A percentile compares a stretch with the other conserved stretches of the same genome.
phyloP scores from a whole-genome alignment of 2,797 vertebrate species.

The Hypotaenidia okinawae region DNA sequence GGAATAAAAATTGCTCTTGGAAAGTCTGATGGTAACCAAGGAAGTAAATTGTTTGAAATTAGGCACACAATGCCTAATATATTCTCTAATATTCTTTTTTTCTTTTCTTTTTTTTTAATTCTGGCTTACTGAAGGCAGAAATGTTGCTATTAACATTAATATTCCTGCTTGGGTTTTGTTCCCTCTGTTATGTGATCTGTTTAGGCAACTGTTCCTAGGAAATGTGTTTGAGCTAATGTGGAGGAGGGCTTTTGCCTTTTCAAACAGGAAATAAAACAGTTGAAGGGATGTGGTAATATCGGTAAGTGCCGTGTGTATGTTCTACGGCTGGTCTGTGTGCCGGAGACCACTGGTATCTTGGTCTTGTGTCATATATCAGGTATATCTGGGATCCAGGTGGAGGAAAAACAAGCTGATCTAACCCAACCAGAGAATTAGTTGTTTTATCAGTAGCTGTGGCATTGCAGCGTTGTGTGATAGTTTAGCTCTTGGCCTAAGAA shows the following conservation, averaged over 20 bases:
- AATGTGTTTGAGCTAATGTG: background rate
- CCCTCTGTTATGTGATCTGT: background rate
- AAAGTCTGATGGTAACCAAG: background rate
- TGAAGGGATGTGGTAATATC: background rate
- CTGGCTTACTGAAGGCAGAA: background rate
- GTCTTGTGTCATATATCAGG: background rate
- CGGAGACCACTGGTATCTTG: background rate
- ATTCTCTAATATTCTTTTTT: background rate
- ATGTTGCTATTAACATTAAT: background rate
- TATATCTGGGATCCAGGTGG: background rate
- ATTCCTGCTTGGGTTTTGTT: background rate
- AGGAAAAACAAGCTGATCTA: background rate
- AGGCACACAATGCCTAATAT: rapidly evolving
- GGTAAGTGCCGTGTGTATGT: background rate
- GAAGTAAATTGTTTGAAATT: conserved; percentile 15
- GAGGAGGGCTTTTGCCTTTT: background rate
- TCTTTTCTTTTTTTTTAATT: background rate
- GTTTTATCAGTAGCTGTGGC: background rate
- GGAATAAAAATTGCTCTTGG: background rate
- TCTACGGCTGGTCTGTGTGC: background rate
- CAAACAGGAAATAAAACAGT: background rate
- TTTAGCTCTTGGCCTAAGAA: background rate
- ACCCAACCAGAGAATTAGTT: background rate
- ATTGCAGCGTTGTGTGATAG: background rate
- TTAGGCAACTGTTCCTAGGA: background rate